Percentiles rank a stretch among this genome's conserved stretches.
Evolutionary conservation across 2,888 invertebrate species (phyloP).

Genomic region (Melipona beecheii): DNA sequence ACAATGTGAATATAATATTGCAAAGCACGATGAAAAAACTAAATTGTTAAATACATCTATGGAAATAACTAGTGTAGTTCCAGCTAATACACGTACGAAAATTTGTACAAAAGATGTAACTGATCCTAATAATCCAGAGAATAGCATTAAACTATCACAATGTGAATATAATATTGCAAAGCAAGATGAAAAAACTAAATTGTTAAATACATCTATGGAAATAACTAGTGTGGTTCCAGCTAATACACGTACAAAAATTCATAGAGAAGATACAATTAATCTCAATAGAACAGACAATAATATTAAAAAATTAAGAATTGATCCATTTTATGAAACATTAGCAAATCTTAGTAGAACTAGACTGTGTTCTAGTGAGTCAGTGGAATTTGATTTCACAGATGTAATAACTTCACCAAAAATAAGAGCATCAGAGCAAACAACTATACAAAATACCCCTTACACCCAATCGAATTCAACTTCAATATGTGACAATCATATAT

Average conservation of each 20-base stretch:
- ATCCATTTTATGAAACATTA: neutral
- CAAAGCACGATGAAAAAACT: conserved; percentile 14
- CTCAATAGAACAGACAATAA: neutral
- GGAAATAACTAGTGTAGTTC: conserved; percentile 34
- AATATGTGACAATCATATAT: neutral
- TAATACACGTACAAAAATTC: conserved; percentile 1
- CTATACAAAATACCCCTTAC: neutral
- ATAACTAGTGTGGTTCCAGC: conserved; percentile 22
- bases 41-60: conserved; percentile 27
- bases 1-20: neutral
- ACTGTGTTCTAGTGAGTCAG: neutral
- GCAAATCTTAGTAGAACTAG: neutral
- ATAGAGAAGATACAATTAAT: neutral
- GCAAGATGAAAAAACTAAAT: conserved; percentile 14
- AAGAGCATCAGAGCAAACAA: too few species aligned
- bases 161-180: neutral
- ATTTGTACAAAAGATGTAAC: neutral
- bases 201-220: conserved; percentile 35
- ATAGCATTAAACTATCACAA: neutral
- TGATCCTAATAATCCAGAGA: neutral
- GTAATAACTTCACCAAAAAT: neutral
- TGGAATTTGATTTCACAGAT: conserved; percentile 32
- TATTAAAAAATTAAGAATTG: neutral
- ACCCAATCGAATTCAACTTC: neutral
- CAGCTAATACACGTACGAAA: conserved; percentile 1